These are phyloP conservation scores for Eurytoma adleriae DNA, from an alignment of 2,888 invertebrate species.

Conservation along the genomic window DNA sequence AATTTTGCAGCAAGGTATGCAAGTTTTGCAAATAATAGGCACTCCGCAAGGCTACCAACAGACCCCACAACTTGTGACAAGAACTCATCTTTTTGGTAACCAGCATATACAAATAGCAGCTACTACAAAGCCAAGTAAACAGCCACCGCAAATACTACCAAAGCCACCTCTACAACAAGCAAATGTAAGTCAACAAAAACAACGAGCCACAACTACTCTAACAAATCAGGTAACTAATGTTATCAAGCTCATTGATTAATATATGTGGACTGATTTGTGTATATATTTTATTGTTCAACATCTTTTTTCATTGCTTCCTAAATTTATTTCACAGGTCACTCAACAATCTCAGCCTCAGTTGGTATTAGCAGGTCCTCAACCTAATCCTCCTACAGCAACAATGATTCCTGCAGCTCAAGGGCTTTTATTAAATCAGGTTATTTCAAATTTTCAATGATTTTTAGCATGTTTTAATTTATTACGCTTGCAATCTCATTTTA, in stretches of 20 bases:
- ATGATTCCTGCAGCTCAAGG: conserved; percentile 75
- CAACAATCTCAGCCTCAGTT: conserved; percentile 76
- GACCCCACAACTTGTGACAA: conserved; percentile 71
- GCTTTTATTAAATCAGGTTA: conserved; percentile 75
- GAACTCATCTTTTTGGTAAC: conserved; percentile 73
- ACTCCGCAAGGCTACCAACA: conserved; percentile 73
- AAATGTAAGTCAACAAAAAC: conserved; percentile 70
- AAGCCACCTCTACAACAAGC: conserved; percentile 77
- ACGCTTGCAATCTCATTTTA: conserved; percentile 52
- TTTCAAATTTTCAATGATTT: conserved; percentile 13
- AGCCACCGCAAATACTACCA: conserved; percentile 81
- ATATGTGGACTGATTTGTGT: too few species aligned
- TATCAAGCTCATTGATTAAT: conserved; percentile 1
- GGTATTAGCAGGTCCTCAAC: conserved; percentile 75
- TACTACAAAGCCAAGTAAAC: conserved; percentile 74
- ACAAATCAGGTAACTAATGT: conserved; percentile 70
- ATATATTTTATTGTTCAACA: too few species aligned
- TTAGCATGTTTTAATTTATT: conserved; percentile 40
- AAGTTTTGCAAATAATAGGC: conserved; percentile 74
- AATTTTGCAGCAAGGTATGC: conserved; percentile 74
- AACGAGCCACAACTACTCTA: conserved; percentile 73
- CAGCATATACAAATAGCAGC: conserved; percentile 74
- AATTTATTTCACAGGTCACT: conserved; percentile 65
- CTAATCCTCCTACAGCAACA: conserved; percentile 72
- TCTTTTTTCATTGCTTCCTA: too few species aligned